Evolutionary conservation across 2,113 vertebrate species (phyloP).

Genomic region (Hippoglossus stenolepis): DNA sequence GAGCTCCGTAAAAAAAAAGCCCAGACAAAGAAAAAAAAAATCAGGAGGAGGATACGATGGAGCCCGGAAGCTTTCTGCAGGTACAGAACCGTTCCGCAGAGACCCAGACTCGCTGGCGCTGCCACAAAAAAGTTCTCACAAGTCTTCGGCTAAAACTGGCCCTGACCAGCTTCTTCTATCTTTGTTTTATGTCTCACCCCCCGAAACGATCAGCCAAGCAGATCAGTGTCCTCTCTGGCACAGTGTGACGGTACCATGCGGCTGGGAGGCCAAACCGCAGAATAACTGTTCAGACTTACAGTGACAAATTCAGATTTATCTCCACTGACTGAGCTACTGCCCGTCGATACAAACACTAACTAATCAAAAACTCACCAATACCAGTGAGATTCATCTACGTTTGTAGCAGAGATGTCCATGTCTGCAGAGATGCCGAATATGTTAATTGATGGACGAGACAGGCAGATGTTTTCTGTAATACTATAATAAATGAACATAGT

Average conservation of each 20-base stretch:
- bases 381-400: not conserved
- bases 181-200: slow-evolving; percentile 56
- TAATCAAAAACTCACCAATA: not conserved
- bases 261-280: slow-evolving; percentile 8
- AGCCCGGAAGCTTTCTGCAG: slow-evolving; percentile 56
- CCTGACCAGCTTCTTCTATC: slow-evolving; percentile 52
- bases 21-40: slow-evolving; percentile 28
- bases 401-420: not conserved
- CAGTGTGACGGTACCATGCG: not conserved
- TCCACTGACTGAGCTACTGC: slow-evolving; percentile 17
- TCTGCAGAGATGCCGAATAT: not conserved
- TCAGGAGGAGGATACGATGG: slow-evolving; percentile 18
- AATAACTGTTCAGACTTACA: slow-evolving; percentile 20
- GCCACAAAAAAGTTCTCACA: slow-evolving; percentile 72
- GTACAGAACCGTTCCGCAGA: slow-evolving; percentile 56
- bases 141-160: slow-evolving; percentile 54
- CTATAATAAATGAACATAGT: no score
- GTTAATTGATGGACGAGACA: no score
- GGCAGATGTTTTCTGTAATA: no score
- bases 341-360: not conserved
- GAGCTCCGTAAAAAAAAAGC: slow-evolving; percentile 45
- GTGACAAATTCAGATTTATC: slow-evolving; percentile 17
- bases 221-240: slow-evolving; percentile 48
- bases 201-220: slow-evolving; percentile 58
- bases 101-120: slow-evolving; percentile 57